Conservation (phyloP, 2,797 vertebrate genomes). For the Ptychadena robeensis region DNA sequence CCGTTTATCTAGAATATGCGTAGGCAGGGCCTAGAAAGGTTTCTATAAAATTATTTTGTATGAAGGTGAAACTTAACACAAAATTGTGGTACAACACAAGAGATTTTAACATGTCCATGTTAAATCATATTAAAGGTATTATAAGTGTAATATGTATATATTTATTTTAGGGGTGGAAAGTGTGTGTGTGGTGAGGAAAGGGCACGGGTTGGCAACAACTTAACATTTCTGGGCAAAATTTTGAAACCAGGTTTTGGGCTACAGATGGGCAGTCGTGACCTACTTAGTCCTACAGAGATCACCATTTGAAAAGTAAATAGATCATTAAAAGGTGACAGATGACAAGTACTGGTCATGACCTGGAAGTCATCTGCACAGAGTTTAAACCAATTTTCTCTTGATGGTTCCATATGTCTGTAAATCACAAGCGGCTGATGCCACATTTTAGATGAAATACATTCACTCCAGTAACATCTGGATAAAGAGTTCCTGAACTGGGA, state of each 20-base stretch:
- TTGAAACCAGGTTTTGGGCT: not conserved
- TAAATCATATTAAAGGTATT: too few species aligned
- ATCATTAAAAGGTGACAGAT: slow-evolving; percentile 57
- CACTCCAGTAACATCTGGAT: slow-evolving; percentile 44
- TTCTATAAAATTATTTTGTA: too few species aligned
- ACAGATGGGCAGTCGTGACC: not conserved
- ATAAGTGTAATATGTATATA: too few species aligned
- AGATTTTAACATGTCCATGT: too few species aligned
- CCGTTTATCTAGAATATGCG: not conserved
- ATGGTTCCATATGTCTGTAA: slow-evolving; percentile 56
- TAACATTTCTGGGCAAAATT: not conserved
- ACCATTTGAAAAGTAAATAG: slow-evolving; percentile 48
- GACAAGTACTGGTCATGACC: slow-evolving; percentile 59
- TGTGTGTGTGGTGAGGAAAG: too few species aligned
- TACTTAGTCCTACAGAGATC: slow-evolving; percentile 2
- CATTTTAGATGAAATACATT: slow-evolving; percentile 26
- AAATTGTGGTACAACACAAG: too few species aligned
- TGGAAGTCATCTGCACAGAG: slow-evolving; percentile 42
- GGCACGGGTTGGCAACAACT: too few species aligned
- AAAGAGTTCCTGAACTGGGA: slow-evolving; percentile 31
- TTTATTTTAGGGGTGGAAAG: too few species aligned
- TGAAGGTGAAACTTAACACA: too few species aligned
- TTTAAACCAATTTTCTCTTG: slow-evolving; percentile 59
- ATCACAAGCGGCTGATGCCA: slow-evolving; percentile 40
- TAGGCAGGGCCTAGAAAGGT: not conserved